Evolutionary conservation across 2,113 vertebrate species (phyloP).

Genomic region (Eurystomus gularis): DNA sequence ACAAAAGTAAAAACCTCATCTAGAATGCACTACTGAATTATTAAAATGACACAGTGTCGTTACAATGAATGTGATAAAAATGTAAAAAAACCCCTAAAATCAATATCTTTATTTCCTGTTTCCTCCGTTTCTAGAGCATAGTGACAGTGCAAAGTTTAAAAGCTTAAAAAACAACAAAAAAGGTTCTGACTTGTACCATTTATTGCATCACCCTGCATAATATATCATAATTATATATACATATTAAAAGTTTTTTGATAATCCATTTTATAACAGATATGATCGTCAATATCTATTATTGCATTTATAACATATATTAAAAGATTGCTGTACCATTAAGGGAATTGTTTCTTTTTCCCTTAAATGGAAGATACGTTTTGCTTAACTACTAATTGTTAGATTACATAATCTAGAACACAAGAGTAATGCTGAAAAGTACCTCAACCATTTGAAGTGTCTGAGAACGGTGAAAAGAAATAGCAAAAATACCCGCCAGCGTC

Average conservation of each 20-base stretch:
- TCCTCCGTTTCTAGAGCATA: not conserved
- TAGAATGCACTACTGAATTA: not conserved
- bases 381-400: not conserved
- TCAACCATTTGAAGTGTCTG: conserved; percentile 43
- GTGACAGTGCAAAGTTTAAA: not conserved
- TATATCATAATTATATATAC: not conserved
- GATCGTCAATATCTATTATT: not conserved
- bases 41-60: not conserved
- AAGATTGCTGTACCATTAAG: not conserved
- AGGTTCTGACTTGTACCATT: not conserved
- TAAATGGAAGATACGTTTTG: not conserved
- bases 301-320: not conserved
- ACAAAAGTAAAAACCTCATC: not conserved
- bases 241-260: not conserved
- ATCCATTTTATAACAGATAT: not conserved
- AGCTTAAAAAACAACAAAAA: not conserved
- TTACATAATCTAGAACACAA: not conserved
- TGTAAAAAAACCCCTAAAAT: not conserved
- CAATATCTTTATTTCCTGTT: not conserved
- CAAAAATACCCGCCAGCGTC: conserved; percentile 13
- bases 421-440: conserved; percentile 46
- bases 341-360: no score
- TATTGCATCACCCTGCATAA: not conserved
- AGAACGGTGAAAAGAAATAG: conserved; percentile 7
- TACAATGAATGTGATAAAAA: not conserved